Conservation (phyloP, 2,797 vertebrate genomes). For the Acridotheres tristis region DNA sequence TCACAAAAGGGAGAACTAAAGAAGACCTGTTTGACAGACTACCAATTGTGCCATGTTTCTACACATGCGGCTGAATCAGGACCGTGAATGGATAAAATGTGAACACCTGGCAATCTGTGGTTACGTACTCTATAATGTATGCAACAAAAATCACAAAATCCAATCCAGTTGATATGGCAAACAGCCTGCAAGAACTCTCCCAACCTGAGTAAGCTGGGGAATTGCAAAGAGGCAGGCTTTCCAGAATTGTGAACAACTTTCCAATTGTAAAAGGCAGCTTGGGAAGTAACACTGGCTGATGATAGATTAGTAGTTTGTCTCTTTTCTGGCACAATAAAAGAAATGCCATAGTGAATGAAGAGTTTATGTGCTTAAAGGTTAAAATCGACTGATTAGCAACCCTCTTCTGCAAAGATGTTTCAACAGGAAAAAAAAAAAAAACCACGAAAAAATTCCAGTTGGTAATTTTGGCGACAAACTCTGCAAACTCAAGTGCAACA, state of each 20-base stretch:
- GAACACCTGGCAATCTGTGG: conserved; percentile 60
- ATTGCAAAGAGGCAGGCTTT: conserved; percentile 35
- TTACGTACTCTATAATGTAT: conserved; percentile 59
- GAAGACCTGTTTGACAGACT: conserved; percentile 10
- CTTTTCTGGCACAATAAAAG: conserved; percentile 35
- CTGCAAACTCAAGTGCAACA: conserved; percentile 43
- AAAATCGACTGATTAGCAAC: conserved; percentile 27
- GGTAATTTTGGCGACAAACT: conserved; percentile 52
- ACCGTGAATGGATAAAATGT: not conserved
- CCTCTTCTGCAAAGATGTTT: conserved; percentile 49
- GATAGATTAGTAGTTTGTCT: not conserved
- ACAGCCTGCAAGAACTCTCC: conserved; percentile 17
- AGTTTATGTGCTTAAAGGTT: conserved; percentile 17
- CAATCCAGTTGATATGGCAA: conserved; percentile 34
- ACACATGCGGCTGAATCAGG: conserved; percentile 42
- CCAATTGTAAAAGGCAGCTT: conserved; percentile 37
- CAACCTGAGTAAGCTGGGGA: conserved; percentile 6
- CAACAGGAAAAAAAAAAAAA: not conserved
- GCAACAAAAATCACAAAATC: conserved; percentile 27
- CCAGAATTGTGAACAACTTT: not conserved
- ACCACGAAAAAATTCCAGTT: conserved; percentile 27
- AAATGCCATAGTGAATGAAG: conserved; percentile 24
- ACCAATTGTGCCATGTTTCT: conserved; percentile 44
- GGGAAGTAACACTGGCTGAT: conserved; percentile 3
- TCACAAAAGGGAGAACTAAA: conserved; percentile 44